phyloP scores from a whole-genome alignment of 2,113 vertebrate genomes.

The Gila orcuttii region DNA sequence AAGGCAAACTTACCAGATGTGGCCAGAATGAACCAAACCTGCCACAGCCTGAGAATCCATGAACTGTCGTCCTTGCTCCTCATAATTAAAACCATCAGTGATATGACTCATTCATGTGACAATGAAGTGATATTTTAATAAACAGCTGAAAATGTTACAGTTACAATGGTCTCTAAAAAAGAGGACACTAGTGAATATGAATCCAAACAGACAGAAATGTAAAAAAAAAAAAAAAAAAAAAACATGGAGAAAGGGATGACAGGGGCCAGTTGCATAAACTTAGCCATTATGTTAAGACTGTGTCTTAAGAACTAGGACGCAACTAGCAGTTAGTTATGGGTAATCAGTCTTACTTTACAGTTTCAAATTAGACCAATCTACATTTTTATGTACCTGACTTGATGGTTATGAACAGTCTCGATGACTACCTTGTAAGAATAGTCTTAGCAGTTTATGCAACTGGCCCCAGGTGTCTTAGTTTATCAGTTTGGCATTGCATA shows the following conservation, averaged over 20 bases:
- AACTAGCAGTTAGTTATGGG: too few relatives aligned
- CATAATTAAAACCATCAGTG: neutral
- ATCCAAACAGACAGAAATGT: neutral
- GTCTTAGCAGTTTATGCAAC: too few relatives aligned
- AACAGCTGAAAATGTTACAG: slow-evolving; percentile 17
- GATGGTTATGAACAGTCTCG: too few relatives aligned
- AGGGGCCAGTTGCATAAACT: neutral
- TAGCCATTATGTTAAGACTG: too few relatives aligned
- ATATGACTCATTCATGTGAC: slow-evolving; percentile 22
- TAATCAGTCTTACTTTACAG: too few relatives aligned
- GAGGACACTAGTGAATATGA: neutral
- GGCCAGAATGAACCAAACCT: slow-evolving; percentile 35
- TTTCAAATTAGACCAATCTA: too few relatives aligned
- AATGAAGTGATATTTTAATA: slow-evolving; percentile 38
- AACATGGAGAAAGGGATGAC: neutral
- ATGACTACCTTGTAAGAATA: too few relatives aligned
- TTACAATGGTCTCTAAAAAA: neutral
- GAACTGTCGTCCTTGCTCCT: slow-evolving; percentile 33
- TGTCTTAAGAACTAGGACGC: too few relatives aligned
- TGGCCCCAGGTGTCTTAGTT: neutral
- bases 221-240: neutral
- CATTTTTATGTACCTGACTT: too few relatives aligned
- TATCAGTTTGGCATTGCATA: slow-evolving; percentile 10
- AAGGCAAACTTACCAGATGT: slow-evolving; percentile 41
- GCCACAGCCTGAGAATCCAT: slow-evolving; percentile 22